Conservation (phyloP, 1,140 invertebrate genomes). For the Aleiodes sp. region DNA sequence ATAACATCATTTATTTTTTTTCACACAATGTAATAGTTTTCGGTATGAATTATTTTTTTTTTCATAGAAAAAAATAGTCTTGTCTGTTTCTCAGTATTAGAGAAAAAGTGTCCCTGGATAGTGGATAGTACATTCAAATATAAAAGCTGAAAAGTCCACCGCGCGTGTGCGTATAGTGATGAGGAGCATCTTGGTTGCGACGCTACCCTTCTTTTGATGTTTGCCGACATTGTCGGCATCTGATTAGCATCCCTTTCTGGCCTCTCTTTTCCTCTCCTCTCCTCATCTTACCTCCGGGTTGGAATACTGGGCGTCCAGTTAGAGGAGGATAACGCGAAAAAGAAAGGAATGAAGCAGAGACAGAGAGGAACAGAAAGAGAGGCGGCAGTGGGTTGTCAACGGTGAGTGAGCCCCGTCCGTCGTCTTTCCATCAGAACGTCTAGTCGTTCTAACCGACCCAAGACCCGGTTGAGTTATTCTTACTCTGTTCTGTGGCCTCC, state of each 20-base stretch:
- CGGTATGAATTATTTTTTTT: too few relatives aligned
- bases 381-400: conserved; percentile 42
- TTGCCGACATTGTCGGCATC: conserved; percentile 63
- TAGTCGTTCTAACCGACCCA: conserved; percentile 50
- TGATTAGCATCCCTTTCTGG: conserved; percentile 63
- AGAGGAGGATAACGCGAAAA: conserved; percentile 14
- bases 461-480: conserved; percentile 57
- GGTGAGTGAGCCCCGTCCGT: conserved; percentile 53
- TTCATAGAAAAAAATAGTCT: too few relatives aligned
- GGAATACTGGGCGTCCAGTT: conserved; percentile 30
- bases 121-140: conserved; percentile 58
- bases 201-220: conserved; percentile 58
- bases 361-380: conserved; percentile 30
- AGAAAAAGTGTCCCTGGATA: conserved; percentile 40
- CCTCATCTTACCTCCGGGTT: conserved; percentile 41
- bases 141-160: conserved; percentile 39
- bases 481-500: conserved; percentile 17
- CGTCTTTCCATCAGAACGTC: conserved; percentile 44
- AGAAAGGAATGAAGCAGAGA: conserved; percentile 20
- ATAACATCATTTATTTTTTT: too few relatives aligned
- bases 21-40: too few relatives aligned
- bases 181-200: conserved; percentile 54
- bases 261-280: conserved; percentile 27
- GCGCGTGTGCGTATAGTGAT: conserved; percentile 52
- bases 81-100: too few relatives aligned